Evolutionary conservation across 2,888 invertebrate genomes (phyloP), one percentile per base, ranked within the genome.

Genomic region (Timema podura): DNA sequence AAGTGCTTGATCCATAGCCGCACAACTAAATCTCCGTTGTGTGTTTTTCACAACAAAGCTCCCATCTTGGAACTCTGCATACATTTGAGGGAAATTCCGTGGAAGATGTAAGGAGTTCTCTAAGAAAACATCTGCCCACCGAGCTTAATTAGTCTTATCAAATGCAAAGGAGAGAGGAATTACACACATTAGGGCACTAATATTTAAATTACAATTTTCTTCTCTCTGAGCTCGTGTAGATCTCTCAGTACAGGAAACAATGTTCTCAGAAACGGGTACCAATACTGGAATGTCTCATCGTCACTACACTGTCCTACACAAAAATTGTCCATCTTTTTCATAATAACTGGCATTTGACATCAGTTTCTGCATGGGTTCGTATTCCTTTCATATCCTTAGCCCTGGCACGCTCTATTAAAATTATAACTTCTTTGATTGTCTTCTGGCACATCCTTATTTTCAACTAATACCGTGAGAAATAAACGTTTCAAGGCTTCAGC

Each of bases 161-260:
- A n/a, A n/a, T n/a, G n/a, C n/a, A n/a, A n/a, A n/a, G n/a, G n/a
- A n/a, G n/a, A n/a, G n/a, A n/a, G n/a, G n/a, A 49, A 49, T 10
- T 10, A 11, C 49, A 49, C 49, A 11, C 9, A 49, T 49, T 49
- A 49, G 49, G 11, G 49, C 49, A 11, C 49, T 49, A 49, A 49
- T 49, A 49, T 11, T 49, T 49, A 49, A 10, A 49, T 49, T 10
- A 10, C 49, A 49, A 11, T 49, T 49, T 49, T 9, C 49, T 49
- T 49, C 49, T 54, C 54, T 54, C 54, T 54, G 54, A 54, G 54
- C 54, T 54, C 54, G 54, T 54, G 54, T 54, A 54, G 54, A 10
- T 54, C 54, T 54, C 54, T 13, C 54, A 54, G 54, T 54, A 54
- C 54, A 54, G 54, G 54, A 54, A 54, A 54, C 54, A 54, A 54